A percentile compares a stretch with the other conserved stretches of the same genome.
Evolutionary conservation across 2,113 vertebrate genomes (phyloP).

Genomic region (Oncorhynchus nerka): DNA sequence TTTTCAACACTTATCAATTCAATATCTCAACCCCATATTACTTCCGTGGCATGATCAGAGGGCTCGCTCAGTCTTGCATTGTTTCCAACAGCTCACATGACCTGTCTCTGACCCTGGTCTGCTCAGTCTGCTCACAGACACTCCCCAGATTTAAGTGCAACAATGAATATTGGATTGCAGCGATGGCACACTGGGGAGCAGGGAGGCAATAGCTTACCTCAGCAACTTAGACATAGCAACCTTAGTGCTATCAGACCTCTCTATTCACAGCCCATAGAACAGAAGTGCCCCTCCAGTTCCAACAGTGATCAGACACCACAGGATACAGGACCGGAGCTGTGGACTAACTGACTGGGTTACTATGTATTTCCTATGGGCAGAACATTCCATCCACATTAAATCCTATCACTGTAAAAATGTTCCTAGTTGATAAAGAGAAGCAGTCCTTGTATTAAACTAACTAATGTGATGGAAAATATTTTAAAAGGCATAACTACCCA

Average conservation of each 20-base stretch:
- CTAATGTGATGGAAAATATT: not conserved
- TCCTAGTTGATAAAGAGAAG: not conserved
- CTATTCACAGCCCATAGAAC: constrained; percentile 69
- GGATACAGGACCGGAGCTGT: constrained; percentile 22
- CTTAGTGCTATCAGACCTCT: constrained; percentile 64
- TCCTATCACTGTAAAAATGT: not conserved
- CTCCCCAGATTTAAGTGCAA: constrained; percentile 60
- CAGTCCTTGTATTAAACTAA: not conserved
- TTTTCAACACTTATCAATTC: not conserved
- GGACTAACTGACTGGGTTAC: constrained; percentile 32
- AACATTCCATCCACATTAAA: not conserved
- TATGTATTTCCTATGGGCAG: not conserved
- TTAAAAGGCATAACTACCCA: not conserved
- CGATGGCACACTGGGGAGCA: constrained; percentile 55
- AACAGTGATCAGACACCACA: constrained; percentile 65
- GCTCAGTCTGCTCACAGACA: constrained; percentile 30
- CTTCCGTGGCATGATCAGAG: not conserved
- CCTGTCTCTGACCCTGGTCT: constrained; percentile 49
- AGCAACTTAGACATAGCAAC: constrained; percentile 72
- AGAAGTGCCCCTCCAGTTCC: constrained; percentile 58
- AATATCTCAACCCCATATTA: constrained; percentile 10
- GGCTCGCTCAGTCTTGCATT: constrained; percentile 18
- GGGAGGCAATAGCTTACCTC: constrained; percentile 70
- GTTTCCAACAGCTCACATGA: constrained; percentile 49
- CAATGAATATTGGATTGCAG: constrained; percentile 59